A percentile compares a stretch with the other conserved stretches of the same genome.
phyloP scores from a whole-genome alignment of 2,113 vertebrate species.

The Abramis brama region DNA sequence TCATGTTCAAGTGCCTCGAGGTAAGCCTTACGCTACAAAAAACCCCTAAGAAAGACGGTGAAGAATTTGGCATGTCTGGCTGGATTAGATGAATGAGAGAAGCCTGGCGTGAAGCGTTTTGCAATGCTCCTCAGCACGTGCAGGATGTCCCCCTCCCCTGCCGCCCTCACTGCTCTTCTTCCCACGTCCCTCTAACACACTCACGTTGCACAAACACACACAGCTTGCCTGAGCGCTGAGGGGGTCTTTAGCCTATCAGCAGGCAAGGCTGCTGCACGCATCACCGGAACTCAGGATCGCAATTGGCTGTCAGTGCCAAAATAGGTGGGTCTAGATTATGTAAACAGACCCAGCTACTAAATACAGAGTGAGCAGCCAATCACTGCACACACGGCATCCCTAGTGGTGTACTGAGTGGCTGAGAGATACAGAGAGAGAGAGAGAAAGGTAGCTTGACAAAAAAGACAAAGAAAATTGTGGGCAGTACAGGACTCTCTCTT shows the following conservation, averaged over 20 bases:
- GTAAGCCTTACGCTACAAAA: neutral
- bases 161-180: slow-evolving; percentile 14
- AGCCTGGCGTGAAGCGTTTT: slow-evolving; percentile 35
- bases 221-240: slow-evolving; percentile 47
- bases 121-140: slow-evolving; percentile 56
- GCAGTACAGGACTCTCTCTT: slow-evolving; percentile 46
- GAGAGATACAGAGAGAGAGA: slow-evolving; percentile 20
- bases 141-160: slow-evolving; percentile 22
- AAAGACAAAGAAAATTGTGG: slow-evolving; percentile 50
- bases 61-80: neutral
- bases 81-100: slow-evolving; percentile 39
- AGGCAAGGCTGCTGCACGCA: slow-evolving; percentile 33
- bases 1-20: neutral
- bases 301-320: slow-evolving; percentile 53
- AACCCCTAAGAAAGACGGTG: neutral
- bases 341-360: slow-evolving; percentile 66
- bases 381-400: slow-evolving; percentile 28
- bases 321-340: slow-evolving; percentile 61
- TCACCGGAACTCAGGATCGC: slow-evolving; percentile 42
- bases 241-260: slow-evolving; percentile 55
- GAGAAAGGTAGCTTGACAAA: slow-evolving; percentile 31
- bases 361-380: slow-evolving; percentile 57
- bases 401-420: slow-evolving; percentile 41
- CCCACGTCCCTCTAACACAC: slow-evolving; percentile 56
- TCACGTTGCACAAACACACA: slow-evolving; percentile 65